Evolutionary conservation across 2,797 vertebrate species (phyloP), one percentile per base, ranked within the genome.

Genomic region (Sebastes kiyomatsui): DNA sequence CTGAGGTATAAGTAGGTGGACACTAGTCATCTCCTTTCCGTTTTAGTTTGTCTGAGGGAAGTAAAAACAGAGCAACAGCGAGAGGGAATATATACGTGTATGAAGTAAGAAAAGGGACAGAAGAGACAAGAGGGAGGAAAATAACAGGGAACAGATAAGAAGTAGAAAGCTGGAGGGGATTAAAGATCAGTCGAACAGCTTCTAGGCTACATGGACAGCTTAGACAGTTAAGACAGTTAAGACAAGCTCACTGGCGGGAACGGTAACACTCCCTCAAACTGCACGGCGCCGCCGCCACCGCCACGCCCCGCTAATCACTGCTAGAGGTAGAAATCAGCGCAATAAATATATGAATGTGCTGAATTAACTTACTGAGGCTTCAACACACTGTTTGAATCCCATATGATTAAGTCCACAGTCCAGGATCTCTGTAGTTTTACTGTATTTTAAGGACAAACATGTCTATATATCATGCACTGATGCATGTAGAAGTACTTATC

Each of bases 141-240:
- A 28, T 42, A 42, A 79, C 27, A 60, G 4, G 35, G 67, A 42
- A 58, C 4, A 14, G 79, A 83, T 77, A 60, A 79, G 87, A 72
- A 46, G 79, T 55, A 66, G 66, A 56, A 79, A 81, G 71, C 65
- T 72, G 56, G 77, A 75, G 66, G 49, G 87, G 88, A 90, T 92
- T 89, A 83, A 81, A 85, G 81, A 90, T 86, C 82, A 83, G 69
- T 55, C 67, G 4, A 78, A 69, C 25, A 82, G 85, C 82, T 84
- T 87, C 72, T 49, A 20, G 72, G 67, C 67, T 77, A 59, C 82
- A 87, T 4, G 46, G 81, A 81, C 78, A 86, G 84, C 67, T 91
- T 82, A 80, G 84, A 90, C 68, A 13, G 61, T 60, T 80, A 54
- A 87, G 81, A 83, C 82, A 76, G 72, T 85, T 73, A 78, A 88